Evolutionary conservation across 2,888 invertebrate species (phyloP).

Genomic region (Tetranychus piercei): DNA sequence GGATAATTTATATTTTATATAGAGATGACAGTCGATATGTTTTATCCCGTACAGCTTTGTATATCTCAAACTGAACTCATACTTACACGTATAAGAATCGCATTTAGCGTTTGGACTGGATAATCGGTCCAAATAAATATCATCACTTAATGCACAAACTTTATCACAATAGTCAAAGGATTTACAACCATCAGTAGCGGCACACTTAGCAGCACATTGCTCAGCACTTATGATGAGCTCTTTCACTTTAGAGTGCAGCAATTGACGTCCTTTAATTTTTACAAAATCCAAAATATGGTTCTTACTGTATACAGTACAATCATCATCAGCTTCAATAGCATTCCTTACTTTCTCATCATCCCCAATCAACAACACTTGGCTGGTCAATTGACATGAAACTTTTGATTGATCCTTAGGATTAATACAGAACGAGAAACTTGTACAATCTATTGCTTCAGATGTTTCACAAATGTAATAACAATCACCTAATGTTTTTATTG

Average conservation of each 20-base stretch:
- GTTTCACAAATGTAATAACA: background rate
- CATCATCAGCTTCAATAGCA: background rate
- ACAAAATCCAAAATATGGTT: background rate
- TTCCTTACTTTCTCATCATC: background rate
- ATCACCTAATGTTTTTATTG: background rate
- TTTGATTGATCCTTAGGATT: background rate
- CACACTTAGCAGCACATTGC: background rate
- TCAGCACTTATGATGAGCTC: background rate
- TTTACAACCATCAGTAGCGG: background rate
- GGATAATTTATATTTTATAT: background rate
- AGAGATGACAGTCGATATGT: too few species aligned
- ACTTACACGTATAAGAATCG: background rate
- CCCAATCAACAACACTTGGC: background rate
- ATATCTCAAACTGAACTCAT: background rate
- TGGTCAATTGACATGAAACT: background rate
- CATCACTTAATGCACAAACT: background rate
- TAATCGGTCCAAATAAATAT: background rate
- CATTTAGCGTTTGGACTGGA: background rate
- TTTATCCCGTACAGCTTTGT: too few species aligned
- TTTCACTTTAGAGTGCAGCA: background rate
- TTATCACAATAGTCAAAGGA: background rate
- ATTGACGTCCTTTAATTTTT: background rate
- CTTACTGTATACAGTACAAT: background rate
- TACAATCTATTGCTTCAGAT: background rate
- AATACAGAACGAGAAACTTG: background rate